A percentile compares a stretch with the other conserved stretches of the same genome.
Conservation (phyloP, 2,797 vertebrate genomes). For the Heterohyrax brucei region DNA sequence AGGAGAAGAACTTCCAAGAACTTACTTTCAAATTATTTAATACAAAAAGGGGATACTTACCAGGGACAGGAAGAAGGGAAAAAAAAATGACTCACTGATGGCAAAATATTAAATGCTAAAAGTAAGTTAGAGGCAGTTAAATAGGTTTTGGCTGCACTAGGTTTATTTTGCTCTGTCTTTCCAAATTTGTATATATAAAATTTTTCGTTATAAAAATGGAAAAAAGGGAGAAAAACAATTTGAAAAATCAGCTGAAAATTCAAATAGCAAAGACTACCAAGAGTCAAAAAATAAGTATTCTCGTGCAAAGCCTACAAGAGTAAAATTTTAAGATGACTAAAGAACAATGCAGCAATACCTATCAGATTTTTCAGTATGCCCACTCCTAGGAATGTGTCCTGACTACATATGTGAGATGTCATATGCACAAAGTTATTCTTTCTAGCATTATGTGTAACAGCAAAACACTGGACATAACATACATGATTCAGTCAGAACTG, state of each 20-base stretch:
- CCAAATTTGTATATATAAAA: not conserved
- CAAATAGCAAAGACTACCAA: not conserved
- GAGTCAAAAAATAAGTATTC: not conserved
- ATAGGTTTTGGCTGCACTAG: not conserved
- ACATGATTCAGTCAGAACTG: not conserved
- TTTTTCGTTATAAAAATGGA: not conserved
- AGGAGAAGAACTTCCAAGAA: not conserved
- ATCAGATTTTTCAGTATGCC: not conserved
- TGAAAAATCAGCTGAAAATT: not conserved
- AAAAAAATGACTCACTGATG: not conserved
- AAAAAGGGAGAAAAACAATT: not conserved
- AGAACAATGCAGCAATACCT: not conserved
- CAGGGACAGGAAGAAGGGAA: not conserved
- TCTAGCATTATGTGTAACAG: not conserved
- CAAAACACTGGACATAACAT: not conserved
- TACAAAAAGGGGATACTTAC: not conserved
- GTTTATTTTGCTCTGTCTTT: not conserved
- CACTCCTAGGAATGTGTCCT: not conserved
- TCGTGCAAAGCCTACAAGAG: not conserved
- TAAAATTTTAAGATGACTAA: not conserved
- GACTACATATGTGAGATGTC: not conserved
- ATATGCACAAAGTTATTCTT: not conserved
- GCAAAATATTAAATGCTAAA: not conserved
- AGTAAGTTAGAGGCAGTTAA: not conserved
- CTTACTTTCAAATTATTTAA: slow-evolving; percentile 45